Evolutionary conservation across 2,797 vertebrate genomes (phyloP).

Genomic region (Anabacerthia variegaticeps): DNA sequence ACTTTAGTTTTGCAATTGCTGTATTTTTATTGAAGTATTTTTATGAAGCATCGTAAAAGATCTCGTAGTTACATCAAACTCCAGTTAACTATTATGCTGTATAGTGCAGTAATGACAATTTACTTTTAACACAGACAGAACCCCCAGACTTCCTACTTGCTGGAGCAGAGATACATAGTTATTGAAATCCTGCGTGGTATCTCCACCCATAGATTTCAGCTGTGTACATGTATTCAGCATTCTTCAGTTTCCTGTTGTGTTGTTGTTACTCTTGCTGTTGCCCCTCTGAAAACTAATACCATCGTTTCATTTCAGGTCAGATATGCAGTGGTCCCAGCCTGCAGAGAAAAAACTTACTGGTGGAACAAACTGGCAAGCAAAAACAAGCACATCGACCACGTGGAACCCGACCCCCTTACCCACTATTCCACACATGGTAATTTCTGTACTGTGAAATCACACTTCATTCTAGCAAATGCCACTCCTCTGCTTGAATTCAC

Average conservation of each 20-base stretch:
- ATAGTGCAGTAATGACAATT: background rate
- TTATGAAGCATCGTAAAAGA: background rate
- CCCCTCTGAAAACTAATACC: background rate
- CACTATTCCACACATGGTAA: conserved; percentile 85
- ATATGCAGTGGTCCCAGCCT: conserved; percentile 87
- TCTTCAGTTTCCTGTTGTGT: background rate
- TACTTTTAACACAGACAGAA: background rate
- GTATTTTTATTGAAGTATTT: background rate
- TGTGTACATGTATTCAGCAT: background rate
- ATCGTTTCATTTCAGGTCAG: conserved; percentile 76
- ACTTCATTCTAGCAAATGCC: background rate
- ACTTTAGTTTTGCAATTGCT: background rate
- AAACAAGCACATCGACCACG: conserved; percentile 83
- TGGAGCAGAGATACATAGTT: background rate
- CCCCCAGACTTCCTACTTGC: background rate
- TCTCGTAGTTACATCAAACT: background rate
- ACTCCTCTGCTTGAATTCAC: background rate
- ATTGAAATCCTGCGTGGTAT: background rate
- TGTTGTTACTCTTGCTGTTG: background rate
- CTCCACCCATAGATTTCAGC: background rate
- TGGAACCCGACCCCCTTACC: conserved; percentile 85
- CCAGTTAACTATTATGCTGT: background rate
- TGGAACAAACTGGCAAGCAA: conserved; percentile 89
- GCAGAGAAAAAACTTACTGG: conserved; percentile 86
- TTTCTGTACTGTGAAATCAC: background rate